A percentile compares a stretch with the other conserved stretches of the same genome.
These are phyloP conservation scores for Cydia strobilella DNA, from an alignment of 1,140 invertebrate genomes.

Conservation along the genomic window DNA sequence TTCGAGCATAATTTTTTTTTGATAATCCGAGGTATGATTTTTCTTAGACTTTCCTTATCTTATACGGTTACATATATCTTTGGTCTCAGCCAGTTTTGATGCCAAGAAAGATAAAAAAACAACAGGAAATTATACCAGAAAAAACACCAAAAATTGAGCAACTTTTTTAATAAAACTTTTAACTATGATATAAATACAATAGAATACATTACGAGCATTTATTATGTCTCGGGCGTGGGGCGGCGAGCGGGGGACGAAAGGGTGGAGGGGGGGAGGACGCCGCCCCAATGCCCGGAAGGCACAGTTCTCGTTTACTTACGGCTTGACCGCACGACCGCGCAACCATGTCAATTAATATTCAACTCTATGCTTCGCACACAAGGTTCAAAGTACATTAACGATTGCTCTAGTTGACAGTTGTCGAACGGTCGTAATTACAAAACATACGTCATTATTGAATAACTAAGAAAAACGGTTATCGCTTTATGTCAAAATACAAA, in stretches of 20 bases:
- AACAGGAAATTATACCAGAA: constrained; percentile 13
- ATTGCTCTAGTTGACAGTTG: neutral
- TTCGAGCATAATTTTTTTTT: too few species aligned
- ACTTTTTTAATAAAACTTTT: constrained; percentile 76
- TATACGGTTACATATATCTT: too few species aligned
- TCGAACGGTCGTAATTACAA: neutral
- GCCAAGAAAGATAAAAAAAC: too few species aligned
- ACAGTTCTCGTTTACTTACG: constrained; percentile 55
- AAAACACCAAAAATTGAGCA: constrained; percentile 65
- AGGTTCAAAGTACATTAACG: neutral
- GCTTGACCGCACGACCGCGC: constrained; percentile 37
- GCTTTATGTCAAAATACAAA: constrained; percentile 15
- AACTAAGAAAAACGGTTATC: constrained; percentile 26
- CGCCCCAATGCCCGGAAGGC: constrained; percentile 53
- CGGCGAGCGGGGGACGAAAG: constrained; percentile 36
- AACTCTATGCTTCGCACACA: neutral
- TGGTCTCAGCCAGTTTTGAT: too few species aligned
- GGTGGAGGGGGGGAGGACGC: constrained; percentile 27
- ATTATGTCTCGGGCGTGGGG: constrained; percentile 57
- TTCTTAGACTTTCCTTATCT: too few species aligned
- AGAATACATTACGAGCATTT: constrained; percentile 75
- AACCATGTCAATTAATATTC: neutral
- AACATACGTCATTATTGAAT: constrained; percentile 13
- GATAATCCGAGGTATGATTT: too few species aligned
- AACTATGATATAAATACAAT: constrained; percentile 77